Conservation (phyloP, 2,888 invertebrate species). For the Xanthia togata region DNA sequence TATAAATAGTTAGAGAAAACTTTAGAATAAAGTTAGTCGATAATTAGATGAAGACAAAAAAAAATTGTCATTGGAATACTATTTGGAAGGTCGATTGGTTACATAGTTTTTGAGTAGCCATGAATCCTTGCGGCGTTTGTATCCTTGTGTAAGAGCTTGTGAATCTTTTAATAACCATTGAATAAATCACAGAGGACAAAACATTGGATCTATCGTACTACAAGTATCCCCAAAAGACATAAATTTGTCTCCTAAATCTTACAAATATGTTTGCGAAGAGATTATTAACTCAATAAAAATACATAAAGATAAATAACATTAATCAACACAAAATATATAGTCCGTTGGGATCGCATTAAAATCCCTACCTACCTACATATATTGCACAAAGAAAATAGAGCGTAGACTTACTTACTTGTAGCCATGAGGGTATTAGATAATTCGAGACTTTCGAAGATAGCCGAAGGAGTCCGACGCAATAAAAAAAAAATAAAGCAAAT, state of each 20-base stretch:
- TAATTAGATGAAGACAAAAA: neutral
- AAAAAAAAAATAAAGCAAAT: constrained; percentile 28
- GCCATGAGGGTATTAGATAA: constrained; percentile 23
- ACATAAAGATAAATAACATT: constrained; percentile 13
- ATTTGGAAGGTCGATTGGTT: neutral
- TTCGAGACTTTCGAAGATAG: constrained; percentile 6
- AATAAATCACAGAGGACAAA: neutral
- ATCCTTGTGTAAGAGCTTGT: neutral
- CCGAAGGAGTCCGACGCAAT: constrained; percentile 3
- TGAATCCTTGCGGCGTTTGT: neutral
- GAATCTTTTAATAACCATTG: neutral
- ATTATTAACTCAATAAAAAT: constrained; percentile 19
- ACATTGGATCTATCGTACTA: neutral
- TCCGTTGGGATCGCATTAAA: constrained; percentile 24
- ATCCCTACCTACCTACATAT: neutral
- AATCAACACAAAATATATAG: constrained; percentile 3
- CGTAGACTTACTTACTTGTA: constrained; percentile 6
- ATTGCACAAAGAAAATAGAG: constrained; percentile 16
- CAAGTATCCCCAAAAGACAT: constrained; percentile 6
- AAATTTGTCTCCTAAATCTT: constrained; percentile 20
- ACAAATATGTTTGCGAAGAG: constrained; percentile 12
- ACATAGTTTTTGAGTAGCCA: neutral
- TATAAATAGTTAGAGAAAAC: neutral
- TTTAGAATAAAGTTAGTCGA: neutral
- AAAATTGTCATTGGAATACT: neutral